Evolutionary conservation across 2,113 vertebrate species (phyloP).

Genomic region (Epinephelus moara): DNA sequence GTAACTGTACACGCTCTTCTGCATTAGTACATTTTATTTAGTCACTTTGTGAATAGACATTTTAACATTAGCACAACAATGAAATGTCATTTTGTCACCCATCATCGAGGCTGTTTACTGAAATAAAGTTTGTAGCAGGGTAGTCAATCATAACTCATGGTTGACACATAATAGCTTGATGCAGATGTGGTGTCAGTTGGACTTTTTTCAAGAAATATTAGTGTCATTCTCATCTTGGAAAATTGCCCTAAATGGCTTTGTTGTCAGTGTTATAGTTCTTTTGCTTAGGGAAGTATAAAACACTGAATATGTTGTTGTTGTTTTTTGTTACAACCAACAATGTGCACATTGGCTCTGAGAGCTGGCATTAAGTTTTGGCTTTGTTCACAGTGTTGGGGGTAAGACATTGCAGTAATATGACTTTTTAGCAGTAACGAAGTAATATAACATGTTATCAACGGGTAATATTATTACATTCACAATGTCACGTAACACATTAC

Average conservation of each 20-base stretch:
- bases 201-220: background rate
- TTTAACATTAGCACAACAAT: background rate
- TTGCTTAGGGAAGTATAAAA: background rate
- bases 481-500: too few species aligned
- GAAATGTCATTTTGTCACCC: background rate
- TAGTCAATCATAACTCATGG: background rate
- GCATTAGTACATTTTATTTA: slow-evolving; percentile 23
- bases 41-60: slow-evolving; percentile 8
- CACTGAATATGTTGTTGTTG: background rate
- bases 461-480: too few species aligned
- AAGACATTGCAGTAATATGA: too few species aligned
- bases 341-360: background rate
- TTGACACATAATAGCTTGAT: background rate
- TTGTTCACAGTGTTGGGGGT: too few species aligned
- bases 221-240: background rate
- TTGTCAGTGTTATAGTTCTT: background rate
- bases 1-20: slow-evolving; percentile 17
- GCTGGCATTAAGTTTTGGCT: background rate
- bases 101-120: background rate
- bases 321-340: background rate
- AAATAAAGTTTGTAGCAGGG: background rate
- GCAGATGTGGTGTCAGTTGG: background rate
- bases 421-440: too few species aligned
- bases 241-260: background rate
- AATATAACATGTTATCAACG: too few species aligned